Evolutionary conservation across 1,140 invertebrate genomes (phyloP), one percentile per base, ranked within the genome.

Genomic region (Frieseomelitta varia): DNA sequence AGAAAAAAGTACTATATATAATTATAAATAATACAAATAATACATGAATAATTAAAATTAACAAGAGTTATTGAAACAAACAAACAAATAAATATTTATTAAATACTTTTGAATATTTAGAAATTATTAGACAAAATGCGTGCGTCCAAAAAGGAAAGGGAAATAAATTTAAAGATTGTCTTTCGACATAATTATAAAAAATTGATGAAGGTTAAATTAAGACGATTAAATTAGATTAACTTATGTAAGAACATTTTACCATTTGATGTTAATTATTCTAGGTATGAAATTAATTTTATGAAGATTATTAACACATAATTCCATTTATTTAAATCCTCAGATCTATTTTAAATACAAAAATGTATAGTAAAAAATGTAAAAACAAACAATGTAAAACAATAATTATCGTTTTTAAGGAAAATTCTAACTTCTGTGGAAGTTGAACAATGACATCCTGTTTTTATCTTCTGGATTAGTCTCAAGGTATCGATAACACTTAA

Each of bases 161-260:
- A 24, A 30, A 79, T 24, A 79, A 68, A 39, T 68, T 14, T 34
- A 61, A 47, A 51, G 15, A 12, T 73, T 56, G 24, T n/a, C 11
- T 21, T 65, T 51, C 11, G 11, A 34, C 1, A 15, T 19, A 61
- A 84, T 84, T 79, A 78, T 63, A 84, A 63, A 79, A 47, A 84
- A 17, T 79, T 71, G 21, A 34, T 8, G 39, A 84, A 78, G 76
- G 47, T 79, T 79, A 30, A 65, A 65, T 65, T 30, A 65, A 3
- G 12, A 15, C 3, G 67, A 79, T 69, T 61, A 79, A 84, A 84
- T 84, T 79, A 84, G 76, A 84, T 79, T 58, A 84, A 27, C 56
- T 84, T 84, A 79, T 76, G 19, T 79, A 84, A 84, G 55, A 55
- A 78, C 15, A 63, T 56, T 12, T 24, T 67, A 65, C 19, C 19